A percentile compares a stretch with the other conserved stretches of the same genome.
phyloP scores from a whole-genome alignment of 1,140 invertebrate species.

The Caenorhabditis elegans region WBcel235 BX284605.5:8258501-8259000 shows the following conservation, averaged over 20 bases:
- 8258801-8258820: conserved; percentile 11
- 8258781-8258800: background rate
- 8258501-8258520: too few species aligned
- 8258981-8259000: too few species aligned
- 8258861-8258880: background rate
- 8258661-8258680: background rate
- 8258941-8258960: background rate
- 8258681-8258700: background rate
- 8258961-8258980: background rate
- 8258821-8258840: background rate
- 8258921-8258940: background rate
- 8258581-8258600: too few species aligned
- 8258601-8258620: too few species aligned
- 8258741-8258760: background rate
- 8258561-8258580: too few species aligned
- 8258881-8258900: background rate
- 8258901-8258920: background rate
- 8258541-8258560: too few species aligned
- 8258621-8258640: too few species aligned
- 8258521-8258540: too few species aligned
- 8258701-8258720: conserved; percentile 13
- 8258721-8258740: background rate
- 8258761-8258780: background rate
- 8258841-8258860: background rate
- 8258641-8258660: conserved; percentile 2